Evolutionary conservation across 1,140 invertebrate species (phyloP), one percentile per base, ranked within the genome.

Genomic region (Atopsyche davidsoni): DNA sequence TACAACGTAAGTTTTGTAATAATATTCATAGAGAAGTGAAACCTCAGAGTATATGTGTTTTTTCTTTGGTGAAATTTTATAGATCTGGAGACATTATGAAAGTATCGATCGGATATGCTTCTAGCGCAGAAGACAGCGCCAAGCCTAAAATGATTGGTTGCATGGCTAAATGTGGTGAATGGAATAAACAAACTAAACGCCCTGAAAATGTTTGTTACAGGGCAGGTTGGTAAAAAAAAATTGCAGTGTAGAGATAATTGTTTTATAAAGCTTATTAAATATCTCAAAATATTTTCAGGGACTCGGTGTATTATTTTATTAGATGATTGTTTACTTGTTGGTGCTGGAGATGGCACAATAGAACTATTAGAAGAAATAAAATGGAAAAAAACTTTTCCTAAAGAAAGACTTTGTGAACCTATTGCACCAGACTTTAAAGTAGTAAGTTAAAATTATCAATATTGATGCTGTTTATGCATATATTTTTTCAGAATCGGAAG

Each of bases 291-390:
- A n/a, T n/a, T 48, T 48, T 60, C 66, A 61, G 87, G 87, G 4
- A 79, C 91, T 0, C 79, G 79, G 17, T 77, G 79, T 10, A 59
- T 92, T 16, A 62, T 78, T 13, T 60, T 90, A 23, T 63, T 90
- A 25, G 66, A 75, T 2, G 69, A 77, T 10, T 77, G 76, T 0
- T 73, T 75, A 50, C 56, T 94, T 1, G 79, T 92, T 35, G 92
- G 91, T 1, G 79, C 84, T 18, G 92, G 92, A 0, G 83, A 91
- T 68, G 91, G 92, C 4, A 82, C 79, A 0, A 64, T 95, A 0
- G 85, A 89, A 48, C 57, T 86, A 17, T 75, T 87, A 1, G 76
- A 81, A 51, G 78, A 83, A 60, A 73, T 78, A 38, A 75, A 78
- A 55, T 63, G 70, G 67, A 66, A 70, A 60, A 65, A 70, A 46